Conservation (phyloP, 1,140 invertebrate genomes). For the Lepidurus couesii region DNA sequence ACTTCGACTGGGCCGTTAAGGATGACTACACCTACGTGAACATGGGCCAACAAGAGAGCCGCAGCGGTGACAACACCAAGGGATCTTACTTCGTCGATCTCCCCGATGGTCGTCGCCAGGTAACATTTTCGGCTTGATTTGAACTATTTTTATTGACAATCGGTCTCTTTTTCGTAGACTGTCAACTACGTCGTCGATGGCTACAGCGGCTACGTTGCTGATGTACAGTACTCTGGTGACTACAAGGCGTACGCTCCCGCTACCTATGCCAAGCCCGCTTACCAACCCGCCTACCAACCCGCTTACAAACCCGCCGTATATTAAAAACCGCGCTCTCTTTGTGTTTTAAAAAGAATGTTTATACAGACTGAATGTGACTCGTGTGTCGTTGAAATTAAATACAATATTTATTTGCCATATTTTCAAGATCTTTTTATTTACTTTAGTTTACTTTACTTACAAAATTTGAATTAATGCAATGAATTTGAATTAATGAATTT, state of each 20-base stretch:
- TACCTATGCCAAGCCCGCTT: constrained; percentile 23
- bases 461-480: too few species aligned
- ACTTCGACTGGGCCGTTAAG: constrained; percentile 39
- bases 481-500: too few species aligned
- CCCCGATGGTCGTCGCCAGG: constrained; percentile 39
- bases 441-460: too few species aligned
- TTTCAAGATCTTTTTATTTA: too few species aligned
- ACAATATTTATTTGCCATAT: too few species aligned
- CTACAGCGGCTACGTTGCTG: constrained; percentile 36
- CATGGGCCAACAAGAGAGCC: constrained; percentile 37
- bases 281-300: neutral
- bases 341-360: too few species aligned
- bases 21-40: constrained; percentile 37
- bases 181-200: constrained; percentile 34
- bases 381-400: too few species aligned
- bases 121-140: neutral
- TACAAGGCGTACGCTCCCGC: constrained; percentile 24
- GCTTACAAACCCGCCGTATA: neutral
- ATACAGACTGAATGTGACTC: too few species aligned
- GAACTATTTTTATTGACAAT: neutral
- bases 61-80: constrained; percentile 37
- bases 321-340: neutral
- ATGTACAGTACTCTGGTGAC: constrained; percentile 36
- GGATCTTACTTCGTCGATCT: constrained; percentile 39
- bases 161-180: constrained; percentile 12